Conservation (phyloP, 2,113 vertebrate species). For the Drymodes brunneopygia region DNA sequence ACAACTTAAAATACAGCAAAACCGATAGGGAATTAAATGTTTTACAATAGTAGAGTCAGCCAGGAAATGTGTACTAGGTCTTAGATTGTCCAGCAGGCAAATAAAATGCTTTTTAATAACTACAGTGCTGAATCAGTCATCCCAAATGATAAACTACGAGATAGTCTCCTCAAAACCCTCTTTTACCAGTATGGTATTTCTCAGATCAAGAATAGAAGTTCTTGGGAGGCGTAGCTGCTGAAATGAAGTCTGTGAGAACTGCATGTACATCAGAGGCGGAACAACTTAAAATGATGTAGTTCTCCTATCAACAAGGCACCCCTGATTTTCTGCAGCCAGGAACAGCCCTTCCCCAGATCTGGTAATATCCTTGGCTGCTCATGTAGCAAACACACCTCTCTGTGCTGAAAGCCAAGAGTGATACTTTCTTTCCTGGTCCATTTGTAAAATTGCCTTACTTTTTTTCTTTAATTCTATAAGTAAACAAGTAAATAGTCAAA, state of each 20-base stretch:
- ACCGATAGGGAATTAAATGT: not conserved
- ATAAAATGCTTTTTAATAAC: not conserved
- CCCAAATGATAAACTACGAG: not conserved
- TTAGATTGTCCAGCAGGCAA: not conserved
- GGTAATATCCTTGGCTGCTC: not conserved
- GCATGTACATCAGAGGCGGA: not conserved
- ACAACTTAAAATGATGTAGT: not conserved
- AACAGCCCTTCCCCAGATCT: not conserved
- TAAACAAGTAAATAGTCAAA: not conserved
- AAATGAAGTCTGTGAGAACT: not conserved
- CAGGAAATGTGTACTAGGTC: not conserved
- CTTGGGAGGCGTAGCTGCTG: not conserved
- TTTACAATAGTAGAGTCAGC: not conserved
- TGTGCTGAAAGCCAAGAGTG: not conserved
- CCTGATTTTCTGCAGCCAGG: not conserved
- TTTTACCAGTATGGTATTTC: not conserved
- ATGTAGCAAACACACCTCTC: not conserved
- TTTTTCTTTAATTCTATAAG: not conserved
- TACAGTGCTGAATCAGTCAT: not conserved
- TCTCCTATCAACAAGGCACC: not conserved
- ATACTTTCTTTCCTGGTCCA: not conserved
- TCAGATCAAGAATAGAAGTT: not conserved
- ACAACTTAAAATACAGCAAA: not conserved
- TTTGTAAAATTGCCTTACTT: not conserved
- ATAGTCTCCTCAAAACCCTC: not conserved